phyloP scores from a whole-genome alignment of 2,797 vertebrate genomes.

The Pristis pectinata region DNA sequence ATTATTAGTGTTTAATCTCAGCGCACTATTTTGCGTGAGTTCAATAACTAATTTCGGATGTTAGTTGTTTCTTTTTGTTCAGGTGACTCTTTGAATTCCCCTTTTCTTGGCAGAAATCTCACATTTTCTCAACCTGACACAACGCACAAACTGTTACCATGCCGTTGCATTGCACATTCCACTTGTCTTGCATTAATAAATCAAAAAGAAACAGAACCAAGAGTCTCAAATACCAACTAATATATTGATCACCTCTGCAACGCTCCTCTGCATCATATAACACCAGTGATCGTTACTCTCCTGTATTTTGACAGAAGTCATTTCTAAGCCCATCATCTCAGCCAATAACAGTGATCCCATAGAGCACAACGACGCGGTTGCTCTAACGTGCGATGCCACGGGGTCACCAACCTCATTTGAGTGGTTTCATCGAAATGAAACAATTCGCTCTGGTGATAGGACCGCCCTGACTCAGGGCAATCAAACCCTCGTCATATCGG shows the following conservation, averaged over 20 bases:
- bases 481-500: constrained; percentile 41
- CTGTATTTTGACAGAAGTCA: not conserved
- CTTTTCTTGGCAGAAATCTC: not conserved
- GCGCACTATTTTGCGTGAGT: not conserved
- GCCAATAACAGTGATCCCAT: not conserved
- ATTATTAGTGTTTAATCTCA: too few species aligned
- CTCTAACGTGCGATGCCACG: constrained; percentile 31
- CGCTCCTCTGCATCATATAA: not conserved
- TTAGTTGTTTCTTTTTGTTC: not conserved
- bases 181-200: not conserved
- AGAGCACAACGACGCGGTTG: constrained; percentile 37
- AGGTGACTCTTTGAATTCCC: not conserved
- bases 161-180: not conserved
- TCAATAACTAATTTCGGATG: not conserved
- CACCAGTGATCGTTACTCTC: not conserved
- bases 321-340: constrained; percentile 27
- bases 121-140: not conserved
- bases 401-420: not conserved
- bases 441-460: not conserved
- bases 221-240: not conserved
- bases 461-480: constrained; percentile 19
- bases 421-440: constrained; percentile 40
- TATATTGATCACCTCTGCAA: not conserved
- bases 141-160: not conserved
- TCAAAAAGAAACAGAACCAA: not conserved